These are phyloP conservation scores for Pristionchus exspectatus DNA, from an alignment of 2,888 invertebrate genomes.

Conservation along the genomic window DNA sequence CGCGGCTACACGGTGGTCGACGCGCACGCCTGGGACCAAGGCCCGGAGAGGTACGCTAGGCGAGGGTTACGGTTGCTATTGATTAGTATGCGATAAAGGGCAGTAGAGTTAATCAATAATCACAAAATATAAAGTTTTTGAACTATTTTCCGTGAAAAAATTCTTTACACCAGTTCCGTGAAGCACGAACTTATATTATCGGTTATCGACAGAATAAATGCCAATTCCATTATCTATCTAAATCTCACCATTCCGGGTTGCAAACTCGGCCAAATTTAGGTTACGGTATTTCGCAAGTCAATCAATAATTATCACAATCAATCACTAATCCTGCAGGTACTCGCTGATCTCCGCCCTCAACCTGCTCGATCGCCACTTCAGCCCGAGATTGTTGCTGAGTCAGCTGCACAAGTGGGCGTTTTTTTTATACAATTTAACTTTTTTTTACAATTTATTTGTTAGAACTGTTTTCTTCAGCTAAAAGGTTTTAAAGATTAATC, in stretches of 20 bases:
- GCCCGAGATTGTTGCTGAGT: constrained; percentile 87
- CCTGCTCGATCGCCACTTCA: constrained; percentile 91
- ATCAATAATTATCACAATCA: not conserved
- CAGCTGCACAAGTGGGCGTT: constrained; percentile 83
- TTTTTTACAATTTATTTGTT: not conserved
- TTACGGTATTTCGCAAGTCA: not conserved
- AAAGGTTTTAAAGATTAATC: too few species aligned
- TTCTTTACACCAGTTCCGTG: too few species aligned
- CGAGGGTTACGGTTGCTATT: not conserved
- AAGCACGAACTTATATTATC: too few species aligned
- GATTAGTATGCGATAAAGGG: too few species aligned
- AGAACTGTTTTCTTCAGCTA: too few species aligned
- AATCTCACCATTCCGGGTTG: too few species aligned
- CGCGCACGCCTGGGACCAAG: constrained; percentile 67
- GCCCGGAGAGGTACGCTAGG: constrained; percentile 58
- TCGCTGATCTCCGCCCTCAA: constrained; percentile 93
- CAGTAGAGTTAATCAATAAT: too few species aligned
- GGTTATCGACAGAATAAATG: too few species aligned
- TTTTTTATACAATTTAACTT: not conserved
- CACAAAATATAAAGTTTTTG: too few species aligned
- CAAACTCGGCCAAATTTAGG: not conserved
- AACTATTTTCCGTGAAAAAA: too few species aligned
- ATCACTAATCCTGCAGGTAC: constrained; percentile 80
- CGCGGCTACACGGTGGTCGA: constrained; percentile 87
- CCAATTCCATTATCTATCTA: too few species aligned